Conservation (phyloP, 2,113 vertebrate species). For the Arenaria interpres region DNA sequence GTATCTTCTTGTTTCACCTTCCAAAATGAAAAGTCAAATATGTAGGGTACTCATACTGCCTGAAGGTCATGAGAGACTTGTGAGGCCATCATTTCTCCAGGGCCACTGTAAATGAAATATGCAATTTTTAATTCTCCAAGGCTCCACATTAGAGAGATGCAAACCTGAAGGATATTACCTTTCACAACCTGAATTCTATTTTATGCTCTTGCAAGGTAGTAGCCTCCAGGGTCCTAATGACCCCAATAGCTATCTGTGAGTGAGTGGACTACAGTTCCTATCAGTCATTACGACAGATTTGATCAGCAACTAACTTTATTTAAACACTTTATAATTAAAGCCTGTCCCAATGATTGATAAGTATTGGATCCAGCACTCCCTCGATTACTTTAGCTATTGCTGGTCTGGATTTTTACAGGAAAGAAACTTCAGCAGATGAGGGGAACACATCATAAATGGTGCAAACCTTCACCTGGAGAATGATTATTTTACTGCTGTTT, state of each 20-base stretch:
- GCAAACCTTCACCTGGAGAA: neutral
- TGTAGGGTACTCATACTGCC: neutral
- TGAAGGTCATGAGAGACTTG: neutral
- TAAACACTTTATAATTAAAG: constrained; percentile 50
- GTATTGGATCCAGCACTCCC: neutral
- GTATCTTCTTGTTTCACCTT: neutral
- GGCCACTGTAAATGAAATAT: neutral
- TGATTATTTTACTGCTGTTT: neutral
- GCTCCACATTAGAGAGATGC: neutral
- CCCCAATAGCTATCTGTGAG: neutral
- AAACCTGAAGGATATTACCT: constrained; percentile 1
- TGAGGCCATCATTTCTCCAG: neutral
- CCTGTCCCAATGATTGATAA: constrained; percentile 7
- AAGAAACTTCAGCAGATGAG: neutral
- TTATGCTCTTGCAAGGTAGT: neutral
- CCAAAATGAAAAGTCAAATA: constrained; percentile 2
- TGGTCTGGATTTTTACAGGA: neutral
- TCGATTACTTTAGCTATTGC: neutral
- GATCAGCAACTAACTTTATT: constrained; percentile 48
- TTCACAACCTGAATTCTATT: constrained; percentile 32
- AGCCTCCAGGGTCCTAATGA: constrained; percentile 18
- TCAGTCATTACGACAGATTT: constrained; percentile 1
- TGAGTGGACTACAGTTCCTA: constrained; percentile 9
- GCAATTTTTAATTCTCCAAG: constrained; percentile 28
- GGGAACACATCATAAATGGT: neutral